Evolutionary conservation across 2,888 invertebrate genomes (phyloP).

Genomic region (Drosophila setosimentum): DNA sequence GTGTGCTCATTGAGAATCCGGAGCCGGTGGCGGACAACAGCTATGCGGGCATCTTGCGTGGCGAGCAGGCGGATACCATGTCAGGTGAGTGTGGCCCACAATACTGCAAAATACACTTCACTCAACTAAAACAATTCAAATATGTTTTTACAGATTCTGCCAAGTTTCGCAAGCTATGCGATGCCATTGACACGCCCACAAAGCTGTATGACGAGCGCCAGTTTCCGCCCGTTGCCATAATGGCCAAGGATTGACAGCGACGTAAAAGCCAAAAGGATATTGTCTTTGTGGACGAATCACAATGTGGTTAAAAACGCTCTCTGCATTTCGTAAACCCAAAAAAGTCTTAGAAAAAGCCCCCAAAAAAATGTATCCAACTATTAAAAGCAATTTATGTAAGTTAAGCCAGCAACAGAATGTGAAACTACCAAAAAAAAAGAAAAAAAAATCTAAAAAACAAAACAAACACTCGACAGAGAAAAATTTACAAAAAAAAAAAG

Average conservation of each 20-base stretch:
- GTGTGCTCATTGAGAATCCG: conserved; percentile 82
- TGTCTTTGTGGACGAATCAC: conserved; percentile 53
- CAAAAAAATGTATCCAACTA: conserved; percentile 40
- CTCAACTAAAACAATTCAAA: not conserved
- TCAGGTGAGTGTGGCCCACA: conserved; percentile 88
- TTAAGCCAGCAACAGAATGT: conserved; percentile 17
- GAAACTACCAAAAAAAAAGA: conserved; percentile 19
- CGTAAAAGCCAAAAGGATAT: conserved; percentile 44
- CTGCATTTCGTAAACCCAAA: conserved; percentile 41
- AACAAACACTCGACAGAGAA: conserved; percentile 65
- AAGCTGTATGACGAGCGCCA: conserved; percentile 85
- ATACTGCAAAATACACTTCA: not conserved
- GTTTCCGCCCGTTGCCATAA: conserved; percentile 84
- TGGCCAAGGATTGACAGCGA: conserved; percentile 82
- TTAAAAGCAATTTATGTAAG: conserved; percentile 46
- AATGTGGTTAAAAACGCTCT: conserved; percentile 36
- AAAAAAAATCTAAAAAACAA: conserved; percentile 25
- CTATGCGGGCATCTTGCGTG: conserved; percentile 96
- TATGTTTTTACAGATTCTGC: conserved; percentile 80
- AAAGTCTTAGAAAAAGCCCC: conserved; percentile 24
- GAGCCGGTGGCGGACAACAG: conserved; percentile 84
- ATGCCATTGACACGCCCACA: conserved; percentile 84
- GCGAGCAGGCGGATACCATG: conserved; percentile 91
- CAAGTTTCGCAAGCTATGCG: conserved; percentile 84
- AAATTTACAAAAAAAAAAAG: conserved; percentile 60